Evolutionary conservation across 2,888 invertebrate genomes (phyloP), one percentile per base, ranked within the genome.

Genomic region (Graphium colonna): DNA sequence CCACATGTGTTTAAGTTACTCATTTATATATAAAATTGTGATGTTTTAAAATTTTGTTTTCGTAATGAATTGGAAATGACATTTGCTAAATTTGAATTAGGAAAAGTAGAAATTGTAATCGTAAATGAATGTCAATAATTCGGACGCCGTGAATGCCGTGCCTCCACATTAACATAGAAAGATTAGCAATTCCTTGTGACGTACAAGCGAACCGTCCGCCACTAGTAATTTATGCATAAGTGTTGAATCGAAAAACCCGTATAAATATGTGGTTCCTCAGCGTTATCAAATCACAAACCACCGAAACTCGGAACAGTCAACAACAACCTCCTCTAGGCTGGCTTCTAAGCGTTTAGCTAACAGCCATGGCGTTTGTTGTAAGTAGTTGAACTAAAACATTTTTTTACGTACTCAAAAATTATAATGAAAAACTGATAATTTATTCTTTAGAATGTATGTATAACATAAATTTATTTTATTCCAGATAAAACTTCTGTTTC

Each of bases 301-400:
- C 65, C 77, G 64, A 75, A 70, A 75, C 79, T 83, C 79, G 69
- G 75, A 73, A 80, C 78, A 76, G 79, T 73, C 68, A 84, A 82
- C 88, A 86, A 77, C 83, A 71, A 65, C 67, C 71, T 75, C 60
- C 64, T 65, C 67, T 75, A 60, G 68, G 76, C 76, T 79, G 88
- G 88, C 85, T 86, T 74, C 56, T 64, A 71, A 77, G 88, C 89
- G 89, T 65, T 86, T 89, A 89, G 89, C 89, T 89, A 86, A 76
- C 65, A 88, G 89, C 88, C 88, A 89, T 89, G 88, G 83, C 84
- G 71, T 87, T 83, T 76, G 70, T 84, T 80, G 89, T 89, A 83
- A 89, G 89, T 89, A 65, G 28, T 65, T 61, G 48, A 56, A 41
- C 62, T 57, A 52, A 50, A 61, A 28, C 42, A 43, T 28, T 39